A percentile compares a stretch with the other conserved stretches of the same genome.
phyloP scores from a whole-genome alignment of 2,797 vertebrate species.

The Hoplostethus mediterraneus region DNA sequence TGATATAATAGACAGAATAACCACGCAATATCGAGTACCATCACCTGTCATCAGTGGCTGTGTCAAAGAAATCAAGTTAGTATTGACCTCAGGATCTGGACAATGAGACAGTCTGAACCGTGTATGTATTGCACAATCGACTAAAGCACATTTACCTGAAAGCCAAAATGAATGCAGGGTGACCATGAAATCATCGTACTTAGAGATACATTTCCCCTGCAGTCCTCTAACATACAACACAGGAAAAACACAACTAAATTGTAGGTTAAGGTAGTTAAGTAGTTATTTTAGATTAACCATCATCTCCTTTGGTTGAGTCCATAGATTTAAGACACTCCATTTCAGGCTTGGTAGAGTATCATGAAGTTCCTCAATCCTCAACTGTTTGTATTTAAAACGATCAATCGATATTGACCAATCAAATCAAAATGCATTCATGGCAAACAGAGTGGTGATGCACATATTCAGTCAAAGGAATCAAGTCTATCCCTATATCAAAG shows the following conservation, averaged over 20 bases:
- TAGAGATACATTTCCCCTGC: neutral
- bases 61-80: neutral
- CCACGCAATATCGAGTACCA: neutral
- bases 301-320: no score
- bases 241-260: neutral
- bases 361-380: no score
- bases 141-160: conserved; percentile 12
- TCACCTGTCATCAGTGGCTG: neutral
- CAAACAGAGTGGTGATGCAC: no score
- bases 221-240: neutral
- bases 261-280: no score
- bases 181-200: neutral
- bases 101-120: neutral
- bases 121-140: neutral
- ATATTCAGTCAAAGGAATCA: no score
- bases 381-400: no score
- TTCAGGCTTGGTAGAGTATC: no score
- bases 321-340: no score
- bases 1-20: conserved; percentile 12
- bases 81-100: neutral
- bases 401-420: no score
- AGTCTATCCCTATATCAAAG: no score
- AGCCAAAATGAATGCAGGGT: conserved; percentile 5
- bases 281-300: no score
- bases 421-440: no score